Evolutionary conservation across 2,797 vertebrate genomes (phyloP).

Genomic region (Myotis daubentonii): DNA sequence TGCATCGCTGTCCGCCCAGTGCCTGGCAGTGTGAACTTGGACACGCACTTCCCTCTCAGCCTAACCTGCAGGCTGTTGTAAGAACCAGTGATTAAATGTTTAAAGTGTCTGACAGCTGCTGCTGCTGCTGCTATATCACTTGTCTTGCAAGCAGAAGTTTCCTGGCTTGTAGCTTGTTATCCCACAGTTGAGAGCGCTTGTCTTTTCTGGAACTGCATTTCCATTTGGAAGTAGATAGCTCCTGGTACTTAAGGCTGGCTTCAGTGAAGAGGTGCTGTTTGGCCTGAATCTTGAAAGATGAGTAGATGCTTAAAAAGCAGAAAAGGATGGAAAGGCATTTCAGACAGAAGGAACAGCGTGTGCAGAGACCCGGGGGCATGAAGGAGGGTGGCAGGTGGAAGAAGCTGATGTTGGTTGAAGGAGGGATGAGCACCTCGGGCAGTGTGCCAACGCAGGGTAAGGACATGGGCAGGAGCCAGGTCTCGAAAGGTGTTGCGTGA

Average conservation of each 20-base stretch:
- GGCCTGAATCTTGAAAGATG: not conserved
- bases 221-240: not conserved
- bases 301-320: not conserved
- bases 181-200: not conserved
- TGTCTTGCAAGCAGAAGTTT: constrained; percentile 1
- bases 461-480: not conserved
- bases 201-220: not conserved
- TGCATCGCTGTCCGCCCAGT: not conserved
- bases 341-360: not conserved
- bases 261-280: not conserved
- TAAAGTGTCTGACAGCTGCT: not conserved
- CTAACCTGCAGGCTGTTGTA: not conserved
- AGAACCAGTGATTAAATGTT: not conserved
- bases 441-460: not conserved
- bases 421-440: accelerated
- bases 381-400: accelerated
- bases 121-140: not conserved
- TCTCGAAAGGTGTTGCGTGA: too few relatives aligned
- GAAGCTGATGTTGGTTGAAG: not conserved
- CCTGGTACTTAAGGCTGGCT: not conserved
- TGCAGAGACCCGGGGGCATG: not conserved
- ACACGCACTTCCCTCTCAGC: not conserved
- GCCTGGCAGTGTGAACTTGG: not conserved
- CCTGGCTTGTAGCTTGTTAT: not conserved
- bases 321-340: not conserved